Evolutionary conservation across 2,113 vertebrate genomes (phyloP).

Genomic region (Baryphthengus martii): DNA sequence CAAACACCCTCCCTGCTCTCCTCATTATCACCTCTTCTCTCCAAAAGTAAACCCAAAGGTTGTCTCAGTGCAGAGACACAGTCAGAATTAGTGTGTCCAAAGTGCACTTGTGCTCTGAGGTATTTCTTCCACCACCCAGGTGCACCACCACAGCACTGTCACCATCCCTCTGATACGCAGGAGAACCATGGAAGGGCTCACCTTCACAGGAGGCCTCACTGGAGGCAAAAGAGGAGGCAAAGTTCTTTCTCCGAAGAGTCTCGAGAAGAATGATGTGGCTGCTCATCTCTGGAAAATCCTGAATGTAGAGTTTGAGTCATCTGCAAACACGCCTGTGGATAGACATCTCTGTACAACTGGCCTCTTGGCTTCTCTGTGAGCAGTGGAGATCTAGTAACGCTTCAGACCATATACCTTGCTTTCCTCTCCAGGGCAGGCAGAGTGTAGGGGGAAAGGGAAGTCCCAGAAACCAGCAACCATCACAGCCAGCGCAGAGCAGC

Average conservation of each 20-base stretch:
- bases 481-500: neutral
- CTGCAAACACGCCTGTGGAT: neutral
- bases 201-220: neutral
- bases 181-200: neutral
- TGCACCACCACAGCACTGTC: neutral
- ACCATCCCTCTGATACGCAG: fast-evolving
- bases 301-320: neutral
- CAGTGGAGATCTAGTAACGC: neutral
- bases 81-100: neutral
- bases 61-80: neutral
- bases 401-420: fast-evolving
- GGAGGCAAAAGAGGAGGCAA: neutral
- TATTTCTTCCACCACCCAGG: too few relatives aligned
- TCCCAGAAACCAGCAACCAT: neutral
- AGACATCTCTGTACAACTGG: neutral
- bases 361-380: neutral
- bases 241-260: neutral
- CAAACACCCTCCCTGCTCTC: neutral
- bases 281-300: neutral
- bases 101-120: neutral
- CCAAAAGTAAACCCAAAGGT: neutral
- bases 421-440: neutral
- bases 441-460: neutral
- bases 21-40: neutral
- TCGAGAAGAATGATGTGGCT: neutral